A percentile compares a stretch with the other conserved stretches of the same genome.
These are phyloP conservation scores for Anthopleura xanthogrammica DNA, from an alignment of 92 coral and sea anemone species.

Conservation along the genomic window DNA sequence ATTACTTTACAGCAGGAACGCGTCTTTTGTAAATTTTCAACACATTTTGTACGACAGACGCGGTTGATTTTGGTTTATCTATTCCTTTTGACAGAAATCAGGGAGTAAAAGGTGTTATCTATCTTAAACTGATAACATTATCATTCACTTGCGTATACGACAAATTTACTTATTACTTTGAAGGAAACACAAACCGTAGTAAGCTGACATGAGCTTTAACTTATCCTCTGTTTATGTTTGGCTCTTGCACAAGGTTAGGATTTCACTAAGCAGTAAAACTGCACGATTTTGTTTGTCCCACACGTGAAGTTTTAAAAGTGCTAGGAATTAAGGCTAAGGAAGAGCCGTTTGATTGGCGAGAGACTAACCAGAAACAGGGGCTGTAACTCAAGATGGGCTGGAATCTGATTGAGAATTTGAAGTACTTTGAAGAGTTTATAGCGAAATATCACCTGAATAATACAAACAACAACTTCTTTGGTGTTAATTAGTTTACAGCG, in stretches of 20 bases:
- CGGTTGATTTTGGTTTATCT: not conserved
- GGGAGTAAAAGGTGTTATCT: not conserved
- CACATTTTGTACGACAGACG: not conserved
- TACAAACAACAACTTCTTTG: not conserved
- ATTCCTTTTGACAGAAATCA: not conserved
- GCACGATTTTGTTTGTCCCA: not conserved
- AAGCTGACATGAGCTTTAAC: too few species aligned
- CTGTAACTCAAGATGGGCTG: not conserved
- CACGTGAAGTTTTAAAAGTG: not conserved
- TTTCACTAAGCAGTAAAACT: not conserved
- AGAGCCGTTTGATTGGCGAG: not conserved
- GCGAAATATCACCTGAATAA: not conserved
- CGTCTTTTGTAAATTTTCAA: conserved; percentile 2
- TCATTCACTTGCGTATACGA: not conserved
- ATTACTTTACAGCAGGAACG: conserved; percentile 5
- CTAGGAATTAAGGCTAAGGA: not conserved
- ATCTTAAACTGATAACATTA: conserved; percentile 6
- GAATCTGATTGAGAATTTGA: not conserved
- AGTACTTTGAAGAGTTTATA: not conserved
- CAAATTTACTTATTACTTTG: not conserved
- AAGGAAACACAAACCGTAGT: too few species aligned
- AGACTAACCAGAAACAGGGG: not conserved
- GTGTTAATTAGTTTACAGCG: not conserved
- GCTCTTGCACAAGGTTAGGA: too few species aligned
- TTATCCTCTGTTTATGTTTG: too few species aligned